These are phyloP conservation scores for Macrochelys suwanniensis DNA, from an alignment of 2,797 vertebrate species.

Conservation along the genomic window DNA sequence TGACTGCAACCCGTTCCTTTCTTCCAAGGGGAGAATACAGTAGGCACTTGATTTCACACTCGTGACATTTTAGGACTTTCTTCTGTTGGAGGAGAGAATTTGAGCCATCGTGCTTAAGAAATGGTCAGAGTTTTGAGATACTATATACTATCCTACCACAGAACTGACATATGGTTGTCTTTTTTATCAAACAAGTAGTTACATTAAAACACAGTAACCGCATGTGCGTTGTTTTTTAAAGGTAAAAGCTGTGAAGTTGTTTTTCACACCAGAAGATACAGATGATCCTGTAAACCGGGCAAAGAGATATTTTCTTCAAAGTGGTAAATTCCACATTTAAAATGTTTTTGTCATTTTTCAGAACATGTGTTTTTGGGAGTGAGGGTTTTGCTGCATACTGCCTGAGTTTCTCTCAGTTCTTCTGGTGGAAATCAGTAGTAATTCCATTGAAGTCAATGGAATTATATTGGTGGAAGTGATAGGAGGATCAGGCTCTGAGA, in stretches of 20 bases:
- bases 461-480: background rate
- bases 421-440: background rate
- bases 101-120: background rate
- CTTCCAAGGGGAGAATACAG: background rate
- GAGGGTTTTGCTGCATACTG: background rate
- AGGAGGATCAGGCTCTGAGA: background rate
- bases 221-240: conserved; percentile 65
- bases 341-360: background rate
- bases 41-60: background rate
- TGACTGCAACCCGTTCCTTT: background rate
- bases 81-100: background rate
- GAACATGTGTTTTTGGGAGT: background rate
- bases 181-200: background rate
- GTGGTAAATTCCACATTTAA: conserved; percentile 82
- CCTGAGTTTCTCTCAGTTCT: background rate
- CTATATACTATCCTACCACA: background rate
- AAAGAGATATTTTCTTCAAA: conserved; percentile 92
- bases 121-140: background rate
- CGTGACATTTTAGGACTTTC: background rate
- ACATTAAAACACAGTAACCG: background rate
- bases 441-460: background rate
- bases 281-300: conserved; percentile 91
- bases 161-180: background rate
- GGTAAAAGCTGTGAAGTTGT: conserved; percentile 90
- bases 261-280: conserved; percentile 90